Base-by-base conservation (phyloP, 2,888 invertebrate genomes). In the Nemoura dubitans region DNA sequence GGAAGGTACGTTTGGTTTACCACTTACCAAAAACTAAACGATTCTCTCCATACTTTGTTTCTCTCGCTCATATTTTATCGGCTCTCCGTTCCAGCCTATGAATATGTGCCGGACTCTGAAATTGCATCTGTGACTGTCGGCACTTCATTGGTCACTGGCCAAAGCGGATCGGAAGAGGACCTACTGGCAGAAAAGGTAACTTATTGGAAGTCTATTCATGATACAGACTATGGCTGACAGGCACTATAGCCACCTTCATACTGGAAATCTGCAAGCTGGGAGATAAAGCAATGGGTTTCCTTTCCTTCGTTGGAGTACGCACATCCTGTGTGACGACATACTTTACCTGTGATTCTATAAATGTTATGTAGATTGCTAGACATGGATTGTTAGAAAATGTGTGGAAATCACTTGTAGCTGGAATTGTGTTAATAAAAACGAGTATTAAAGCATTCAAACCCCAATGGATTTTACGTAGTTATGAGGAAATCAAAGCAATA, bases 21-120 rank as follows among this genome's bases (percentile, higher is more conserved):
- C 14, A 78, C 3, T n/a, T n/a, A n/a, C n/a, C n/a, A n/a, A n/a
- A n/a, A n/a, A n/a, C n/a, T n/a, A n/a, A n/a, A n/a, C n/a, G n/a
- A n/a, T n/a, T n/a, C n/a, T n/a, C n/a, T n/a, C n/a, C n/a, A 1
- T 59, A 14, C 2, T 59, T 59, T 59, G 21, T 59, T 59, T 21
- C 14, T 59, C 59, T 59, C 36, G 10, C 10, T 10, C 36, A 10
- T 36, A 27, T 16, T 27, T 6, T 6, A 16, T 36, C 30, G n/a
- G 26, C n/a, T 83, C 7, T 42, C 42, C 28, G 42, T 93, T 94
- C 87, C 92, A 97, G 98, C 98, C 81, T 98, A 97, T 92, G 98
- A 98, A 93, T 98, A 98, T 92, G 94, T 97, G 88, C 96, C 97
- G 89, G 96, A 97, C 92, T 96, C 96, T 89, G 96, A 96, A 93